Conservation (phyloP, 2,797 vertebrate genomes). For the Huso huso region DNA sequence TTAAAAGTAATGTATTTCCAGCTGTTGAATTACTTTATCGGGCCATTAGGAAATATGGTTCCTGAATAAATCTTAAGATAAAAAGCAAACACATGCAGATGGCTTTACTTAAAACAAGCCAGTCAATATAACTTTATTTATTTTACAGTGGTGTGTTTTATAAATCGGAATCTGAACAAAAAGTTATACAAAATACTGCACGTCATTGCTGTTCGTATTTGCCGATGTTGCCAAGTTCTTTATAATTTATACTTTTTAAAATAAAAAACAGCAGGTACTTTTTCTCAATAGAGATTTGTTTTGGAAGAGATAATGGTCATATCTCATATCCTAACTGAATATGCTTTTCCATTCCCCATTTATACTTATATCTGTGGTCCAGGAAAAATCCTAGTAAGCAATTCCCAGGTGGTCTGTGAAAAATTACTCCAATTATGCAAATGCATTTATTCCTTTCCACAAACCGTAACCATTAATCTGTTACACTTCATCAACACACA, state of each 20-base stretch:
- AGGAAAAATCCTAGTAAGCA: too few relatives aligned
- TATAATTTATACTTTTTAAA: background rate
- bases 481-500: too few relatives aligned
- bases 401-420: too few relatives aligned
- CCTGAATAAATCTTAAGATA: slow-evolving; percentile 5
- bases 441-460: too few relatives aligned
- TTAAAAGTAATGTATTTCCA: background rate
- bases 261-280: background rate
- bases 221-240: background rate
- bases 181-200: background rate
- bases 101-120: slow-evolving; percentile 6
- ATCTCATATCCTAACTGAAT: slow-evolving; percentile 5
- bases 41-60: background rate
- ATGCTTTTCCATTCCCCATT: background rate
- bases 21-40: background rate
- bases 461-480: too few relatives aligned
- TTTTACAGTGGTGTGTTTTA: background rate
- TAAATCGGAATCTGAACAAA: background rate
- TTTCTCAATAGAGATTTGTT: background rate
- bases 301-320: background rate
- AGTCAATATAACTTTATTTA: slow-evolving; percentile 5
- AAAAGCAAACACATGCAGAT: slow-evolving; percentile 1
- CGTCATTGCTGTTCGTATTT: background rate
- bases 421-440: too few relatives aligned
- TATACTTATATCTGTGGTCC: too few relatives aligned